Evolutionary conservation across 2,888 invertebrate genomes (phyloP).

Genomic region (Mantis religiosa): DNA sequence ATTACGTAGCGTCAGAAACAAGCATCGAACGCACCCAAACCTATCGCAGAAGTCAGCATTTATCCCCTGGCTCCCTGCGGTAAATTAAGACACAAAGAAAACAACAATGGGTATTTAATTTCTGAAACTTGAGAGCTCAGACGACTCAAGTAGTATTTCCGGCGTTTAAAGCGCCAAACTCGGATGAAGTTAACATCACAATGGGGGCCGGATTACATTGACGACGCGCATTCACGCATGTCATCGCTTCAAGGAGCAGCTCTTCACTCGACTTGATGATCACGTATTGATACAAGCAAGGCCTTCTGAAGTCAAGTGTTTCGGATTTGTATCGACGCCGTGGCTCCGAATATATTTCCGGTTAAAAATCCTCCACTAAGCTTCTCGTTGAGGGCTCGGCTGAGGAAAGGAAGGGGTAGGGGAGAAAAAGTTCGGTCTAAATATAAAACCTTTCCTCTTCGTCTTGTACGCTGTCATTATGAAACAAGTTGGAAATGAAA

Average conservation of each 20-base stretch:
- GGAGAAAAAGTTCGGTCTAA: slow-evolving; percentile 7
- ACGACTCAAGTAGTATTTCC: background rate
- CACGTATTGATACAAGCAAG: background rate
- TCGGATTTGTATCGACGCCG: slow-evolving; percentile 5
- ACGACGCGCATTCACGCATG: background rate
- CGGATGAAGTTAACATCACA: background rate
- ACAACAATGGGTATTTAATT: slow-evolving; percentile 9
- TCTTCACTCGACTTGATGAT: background rate
- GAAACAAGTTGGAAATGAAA: background rate
- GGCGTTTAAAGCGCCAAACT: background rate
- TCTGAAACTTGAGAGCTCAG: slow-evolving; percentile 38
- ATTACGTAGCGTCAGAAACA: too few relatives aligned
- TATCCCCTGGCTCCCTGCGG: background rate
- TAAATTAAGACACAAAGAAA: background rate
- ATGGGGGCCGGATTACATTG: background rate
- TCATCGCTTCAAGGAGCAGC: background rate
- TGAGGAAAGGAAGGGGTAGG: background rate
- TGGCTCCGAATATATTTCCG: background rate
- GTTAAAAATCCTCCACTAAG: background rate
- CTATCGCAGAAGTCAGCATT: background rate
- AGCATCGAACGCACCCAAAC: background rate
- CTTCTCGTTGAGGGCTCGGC: background rate
- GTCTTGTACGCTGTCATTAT: background rate
- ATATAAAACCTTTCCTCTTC: slow-evolving; percentile 3
- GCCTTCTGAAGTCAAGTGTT: slow-evolving; percentile 7